phyloP scores from a whole-genome alignment of 2,888 invertebrate species.

The Dromius quadrimaculatus region DNA sequence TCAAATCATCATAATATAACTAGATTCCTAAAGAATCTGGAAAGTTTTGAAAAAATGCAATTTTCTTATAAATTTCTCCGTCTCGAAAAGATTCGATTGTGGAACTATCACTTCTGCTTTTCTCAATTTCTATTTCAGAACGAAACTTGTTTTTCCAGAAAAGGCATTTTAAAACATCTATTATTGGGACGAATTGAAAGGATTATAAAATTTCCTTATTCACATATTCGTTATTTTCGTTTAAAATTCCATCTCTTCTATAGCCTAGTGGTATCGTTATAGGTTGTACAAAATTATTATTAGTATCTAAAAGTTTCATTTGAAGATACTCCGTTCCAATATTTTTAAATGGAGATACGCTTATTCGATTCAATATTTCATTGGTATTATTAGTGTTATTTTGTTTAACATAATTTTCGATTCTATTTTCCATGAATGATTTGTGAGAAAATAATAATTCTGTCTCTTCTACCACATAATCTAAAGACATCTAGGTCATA shows the following conservation, averaged over 20 bases:
- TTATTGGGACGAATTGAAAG: no score
- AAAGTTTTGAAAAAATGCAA: slow-evolving; percentile 54
- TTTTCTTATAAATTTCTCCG: slow-evolving; percentile 54
- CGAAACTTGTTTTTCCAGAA: no score
- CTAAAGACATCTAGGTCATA: not conserved
- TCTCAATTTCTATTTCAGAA: no score
- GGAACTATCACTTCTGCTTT: no score
- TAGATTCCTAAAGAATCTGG: slow-evolving; percentile 54
- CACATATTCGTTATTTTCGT: no score
- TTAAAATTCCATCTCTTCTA: no score
- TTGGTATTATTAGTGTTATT: not conserved
- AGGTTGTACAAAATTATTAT: not conserved
- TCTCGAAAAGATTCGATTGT: slow-evolving; percentile 36
- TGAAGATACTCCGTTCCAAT: not conserved
- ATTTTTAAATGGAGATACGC: not conserved
- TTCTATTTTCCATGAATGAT: not conserved
- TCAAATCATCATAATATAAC: slow-evolving; percentile 55
- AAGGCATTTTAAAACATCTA: no score
- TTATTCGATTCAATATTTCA: not conserved
- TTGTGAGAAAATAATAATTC: not conserved
- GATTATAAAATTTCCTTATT: no score
- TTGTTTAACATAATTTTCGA: not conserved
- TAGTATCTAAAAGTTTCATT: not conserved
- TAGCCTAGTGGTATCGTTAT: not conserved
- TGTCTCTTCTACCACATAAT: not conserved